Conservation (phyloP, 2,113 vertebrate genomes). For the Bubo scandiacus region DNA sequence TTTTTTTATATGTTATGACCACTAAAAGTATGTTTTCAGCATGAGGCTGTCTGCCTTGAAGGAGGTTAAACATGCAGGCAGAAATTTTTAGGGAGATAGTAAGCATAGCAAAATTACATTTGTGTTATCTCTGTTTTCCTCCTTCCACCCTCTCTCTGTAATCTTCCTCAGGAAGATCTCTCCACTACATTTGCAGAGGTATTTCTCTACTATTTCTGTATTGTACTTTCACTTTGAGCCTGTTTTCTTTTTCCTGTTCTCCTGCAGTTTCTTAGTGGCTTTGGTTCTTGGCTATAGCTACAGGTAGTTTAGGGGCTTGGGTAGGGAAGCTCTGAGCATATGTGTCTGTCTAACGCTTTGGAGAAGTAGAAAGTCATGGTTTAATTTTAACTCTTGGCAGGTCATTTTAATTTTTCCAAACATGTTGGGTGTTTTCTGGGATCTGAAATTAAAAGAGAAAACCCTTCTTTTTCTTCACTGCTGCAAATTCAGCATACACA, state of each 20-base stretch:
- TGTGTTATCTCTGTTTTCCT: neutral
- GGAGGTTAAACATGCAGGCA: neutral
- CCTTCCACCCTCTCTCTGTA: neutral
- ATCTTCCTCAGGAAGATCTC: neutral
- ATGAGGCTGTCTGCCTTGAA: neutral
- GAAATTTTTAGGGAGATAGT: neutral
- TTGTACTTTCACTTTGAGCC: neutral
- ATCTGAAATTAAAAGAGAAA: neutral
- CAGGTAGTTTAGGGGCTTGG: neutral
- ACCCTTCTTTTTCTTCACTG: neutral
- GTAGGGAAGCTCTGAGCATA: neutral
- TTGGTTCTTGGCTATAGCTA: neutral
- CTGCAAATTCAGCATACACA: neutral
- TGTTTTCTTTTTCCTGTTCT: neutral
- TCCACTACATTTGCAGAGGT: neutral
- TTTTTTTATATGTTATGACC: neutral
- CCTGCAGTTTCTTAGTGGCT: neutral
- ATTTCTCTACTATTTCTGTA: neutral
- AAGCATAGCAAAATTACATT: neutral
- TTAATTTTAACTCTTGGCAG: slow-evolving; percentile 22
- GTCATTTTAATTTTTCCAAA: neutral
- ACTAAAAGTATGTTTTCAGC: neutral
- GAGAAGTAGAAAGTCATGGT: neutral
- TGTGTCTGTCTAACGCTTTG: neutral
- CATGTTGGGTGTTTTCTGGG: neutral